phyloP scores from a whole-genome alignment of 2,888 invertebrate genomes.

The Volucella inflata region DNA sequence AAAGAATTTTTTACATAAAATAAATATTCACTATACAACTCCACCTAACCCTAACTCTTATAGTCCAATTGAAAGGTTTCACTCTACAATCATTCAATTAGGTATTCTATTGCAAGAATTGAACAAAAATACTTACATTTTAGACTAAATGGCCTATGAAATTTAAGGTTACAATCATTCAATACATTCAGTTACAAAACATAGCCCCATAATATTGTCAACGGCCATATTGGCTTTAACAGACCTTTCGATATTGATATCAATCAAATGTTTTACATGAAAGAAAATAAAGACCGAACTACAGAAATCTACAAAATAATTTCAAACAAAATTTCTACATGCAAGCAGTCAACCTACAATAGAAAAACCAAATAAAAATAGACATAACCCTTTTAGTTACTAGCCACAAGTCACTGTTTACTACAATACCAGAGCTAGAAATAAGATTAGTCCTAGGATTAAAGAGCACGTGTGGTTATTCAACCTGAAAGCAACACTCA shows the following conservation, averaged over 20 bases:
- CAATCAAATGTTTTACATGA: constrained; percentile 42
- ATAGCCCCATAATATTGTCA: constrained; percentile 43
- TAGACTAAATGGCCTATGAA: constrained; percentile 46
- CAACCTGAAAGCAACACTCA: no score
- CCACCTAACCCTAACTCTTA: no score
- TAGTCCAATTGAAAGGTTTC: no score
- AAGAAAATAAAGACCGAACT: constrained; percentile 31
- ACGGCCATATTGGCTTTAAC: constrained; percentile 31
- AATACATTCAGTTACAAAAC: constrained; percentile 59
- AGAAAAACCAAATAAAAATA: constrained; percentile 41
- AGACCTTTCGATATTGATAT: constrained; percentile 36
- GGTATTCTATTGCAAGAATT: no score
- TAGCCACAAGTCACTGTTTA: constrained; percentile 18
- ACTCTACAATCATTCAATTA: no score
- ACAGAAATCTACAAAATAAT: constrained; percentile 27
- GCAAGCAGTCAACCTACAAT: constrained; percentile 15
- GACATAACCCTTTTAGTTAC: constrained; percentile 28
- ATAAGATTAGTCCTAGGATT: constrained; percentile 36
- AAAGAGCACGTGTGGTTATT: no score
- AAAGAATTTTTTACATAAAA: no score
- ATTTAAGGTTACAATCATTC: constrained; percentile 61
- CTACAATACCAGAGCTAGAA: constrained; percentile 32
- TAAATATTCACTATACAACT: no score
- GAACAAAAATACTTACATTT: no score
- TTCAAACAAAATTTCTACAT: constrained; percentile 19